A percentile compares a stretch with the other conserved stretches of the same genome.
phyloP scores from a whole-genome alignment of 2,888 invertebrate genomes.

The Drosophila fulvimacula region DNA sequence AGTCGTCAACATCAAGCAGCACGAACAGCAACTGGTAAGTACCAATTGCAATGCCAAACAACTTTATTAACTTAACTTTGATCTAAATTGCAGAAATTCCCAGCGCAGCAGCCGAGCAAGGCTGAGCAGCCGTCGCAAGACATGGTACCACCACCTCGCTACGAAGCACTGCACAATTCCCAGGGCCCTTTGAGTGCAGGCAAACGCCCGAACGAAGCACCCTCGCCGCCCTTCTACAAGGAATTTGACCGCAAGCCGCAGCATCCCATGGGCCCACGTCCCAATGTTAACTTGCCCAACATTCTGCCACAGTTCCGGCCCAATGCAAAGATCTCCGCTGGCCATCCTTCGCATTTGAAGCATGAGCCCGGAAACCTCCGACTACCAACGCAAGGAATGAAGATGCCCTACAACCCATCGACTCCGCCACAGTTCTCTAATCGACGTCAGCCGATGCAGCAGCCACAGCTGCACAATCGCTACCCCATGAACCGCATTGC shows the following conservation, averaged over 20 bases:
- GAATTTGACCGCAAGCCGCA: constrained; percentile 82
- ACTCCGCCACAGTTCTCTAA: constrained; percentile 82
- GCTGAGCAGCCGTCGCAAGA: constrained; percentile 82
- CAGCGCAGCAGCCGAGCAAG: constrained; percentile 35
- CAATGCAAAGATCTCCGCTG: constrained; percentile 87
- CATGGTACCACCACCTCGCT: constrained; percentile 82
- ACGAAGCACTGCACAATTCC: constrained; percentile 55
- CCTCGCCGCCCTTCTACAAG: constrained; percentile 66
- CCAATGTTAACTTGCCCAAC: constrained; percentile 86
- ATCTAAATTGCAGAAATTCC: constrained; percentile 46
- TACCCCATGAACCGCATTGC: constrained; percentile 81
- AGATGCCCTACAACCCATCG: constrained; percentile 65
- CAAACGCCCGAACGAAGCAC: constrained; percentile 49
- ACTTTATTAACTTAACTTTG: too few species aligned
- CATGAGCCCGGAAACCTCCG: constrained; percentile 84
- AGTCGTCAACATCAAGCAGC: constrained; percentile 82
- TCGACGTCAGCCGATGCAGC: constrained; percentile 78
- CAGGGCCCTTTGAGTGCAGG: constrained; percentile 13
- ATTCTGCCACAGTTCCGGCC: constrained; percentile 90
- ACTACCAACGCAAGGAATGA: constrained; percentile 66
- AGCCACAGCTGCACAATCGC: constrained; percentile 68
- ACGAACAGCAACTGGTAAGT: constrained; percentile 80
- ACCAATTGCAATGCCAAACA: not conserved
- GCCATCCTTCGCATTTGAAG: constrained; percentile 79
- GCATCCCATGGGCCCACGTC: constrained; percentile 53